Evolutionary conservation across 2,888 invertebrate genomes (phyloP), one percentile per base, ranked within the genome.

Genomic region (Caradrina kadenii): DNA sequence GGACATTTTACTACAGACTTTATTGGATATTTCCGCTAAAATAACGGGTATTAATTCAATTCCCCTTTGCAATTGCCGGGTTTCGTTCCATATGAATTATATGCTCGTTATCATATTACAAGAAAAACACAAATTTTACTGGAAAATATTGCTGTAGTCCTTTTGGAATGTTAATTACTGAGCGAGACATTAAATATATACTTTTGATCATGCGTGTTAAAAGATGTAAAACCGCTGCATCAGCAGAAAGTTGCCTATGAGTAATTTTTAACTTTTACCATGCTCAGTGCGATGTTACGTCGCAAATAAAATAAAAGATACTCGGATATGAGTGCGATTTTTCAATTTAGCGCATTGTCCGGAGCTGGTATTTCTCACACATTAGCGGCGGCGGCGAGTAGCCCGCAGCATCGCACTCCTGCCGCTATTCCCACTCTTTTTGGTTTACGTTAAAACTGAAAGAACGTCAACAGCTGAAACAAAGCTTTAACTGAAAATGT

Each of bases 331-430:
- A 68, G 66, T 55, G 68, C 26, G 68, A 85, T 86, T 81, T 80
- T 80, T 75, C 77, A 80, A 77, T 86, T 75, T 69, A 56, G 73
- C 75, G 58, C 78, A 80, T 77, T 82, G 82, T 80, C 80, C 79
- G 67, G 79, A 83, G 83, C 80, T 81, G 79, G 86, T 87, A 88
- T 88, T 89, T 86, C 84, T 82, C 71, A 84, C 86, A 87, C 88
- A 88, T 89, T 87, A 88, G 84, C 80, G 82, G 63, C 63, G 78
- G 69, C 73, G 73, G 76, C 73, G 81, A 79, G 53, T 45, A 60
- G 69, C 69, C 76, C 81, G 80, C 85, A 78, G 86, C 83, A 71
- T 76, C 81, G 48, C 70, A 74, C 79, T 85, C 76, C 64, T 83
- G 73, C 60, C 77, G 62, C 69, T 78, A 76, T 87, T 84, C 81